Base-by-base conservation (phyloP, 2,888 invertebrate genomes). In the Petrolisthes manimaculis region DNA sequence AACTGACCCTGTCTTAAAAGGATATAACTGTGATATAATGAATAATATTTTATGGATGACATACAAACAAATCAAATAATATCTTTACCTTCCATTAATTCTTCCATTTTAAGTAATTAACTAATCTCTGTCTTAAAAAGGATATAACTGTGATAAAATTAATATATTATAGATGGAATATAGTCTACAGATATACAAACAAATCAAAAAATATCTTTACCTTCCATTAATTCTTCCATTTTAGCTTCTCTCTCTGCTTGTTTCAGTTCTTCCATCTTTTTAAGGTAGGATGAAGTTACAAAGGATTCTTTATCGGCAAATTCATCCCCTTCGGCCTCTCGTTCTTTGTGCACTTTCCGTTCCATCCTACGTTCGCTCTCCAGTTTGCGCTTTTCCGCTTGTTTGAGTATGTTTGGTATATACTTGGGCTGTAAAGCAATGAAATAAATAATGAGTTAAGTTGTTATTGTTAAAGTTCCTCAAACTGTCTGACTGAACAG, bases 301-400 rank as follows among this genome's bases (percentile, higher is more conserved):
- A 98, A 99, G 3, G 97, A 96, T 93, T 99, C 99, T 93, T 99
- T 99, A 92, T 98, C 99, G 86, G 96, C 96, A 93, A 96, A 99
- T 93, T 96, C 95, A 91, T 97, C 96, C n/a, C 97, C 98, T 94
- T 99, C 99, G 53, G 95, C 95, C 93, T 98, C 98, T 82, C 98
- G 94, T 93, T 99, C 99, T 92, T 97, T 97, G 93, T 99, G 98
- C 83, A 98, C 96, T 93, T 95, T 94, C 92, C 98, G 95, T 93
- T 99, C 99, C 90, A 96, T 94, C 86, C 98, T 94, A 55, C 97
- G 94, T 92, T 99, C 98, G 92, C 97, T 96, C 93, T 99, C 99
- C 90, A 96, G 94, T 93, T 99, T 98, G 18, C 99, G 94, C 92
- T 95, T 95, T 92, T 96, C 97, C 0, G 98, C 97, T 86, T 96